Evolutionary conservation across 1,140 invertebrate genomes (phyloP).

Genomic region (Drosophila prosaltans): DNA sequence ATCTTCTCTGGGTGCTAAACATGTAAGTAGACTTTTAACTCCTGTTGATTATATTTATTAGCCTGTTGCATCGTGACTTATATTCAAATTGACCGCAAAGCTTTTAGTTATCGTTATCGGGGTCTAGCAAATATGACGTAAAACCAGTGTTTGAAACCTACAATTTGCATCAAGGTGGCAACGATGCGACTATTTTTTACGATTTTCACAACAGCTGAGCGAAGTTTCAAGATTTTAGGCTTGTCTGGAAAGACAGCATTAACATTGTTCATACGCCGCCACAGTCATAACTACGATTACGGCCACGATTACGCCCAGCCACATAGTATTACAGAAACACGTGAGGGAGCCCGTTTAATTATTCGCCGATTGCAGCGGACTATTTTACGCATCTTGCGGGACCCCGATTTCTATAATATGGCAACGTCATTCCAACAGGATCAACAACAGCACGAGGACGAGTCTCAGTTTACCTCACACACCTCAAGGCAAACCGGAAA

Average conservation of each 20-base stretch:
- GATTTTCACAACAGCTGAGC: slow-evolving; percentile 61
- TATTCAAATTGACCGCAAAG: slow-evolving; percentile 1
- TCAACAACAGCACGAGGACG: slow-evolving; percentile 23
- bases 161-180: slow-evolving; percentile 51
- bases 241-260: slow-evolving; percentile 11
- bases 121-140: slow-evolving; percentile 4
- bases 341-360: slow-evolving; percentile 51
- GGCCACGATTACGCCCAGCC: slow-evolving; percentile 34
- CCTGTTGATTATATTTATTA: too few species aligned
- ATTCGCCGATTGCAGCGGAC: slow-evolving; percentile 58
- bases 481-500: slow-evolving; percentile 40
- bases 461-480: slow-evolving; percentile 27
- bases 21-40: not conserved
- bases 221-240: slow-evolving; percentile 46
- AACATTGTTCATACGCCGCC: slow-evolving; percentile 44
- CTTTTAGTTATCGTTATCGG: slow-evolving; percentile 6
- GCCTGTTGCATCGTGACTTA: not conserved
- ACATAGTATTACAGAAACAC: slow-evolving; percentile 33
- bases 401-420: slow-evolving; percentile 40
- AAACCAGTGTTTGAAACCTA: slow-evolving; percentile 18
- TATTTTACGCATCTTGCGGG: slow-evolving; percentile 52
- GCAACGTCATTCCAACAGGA: slow-evolving; percentile 56
- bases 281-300: slow-evolving; percentile 37
- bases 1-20: not conserved
- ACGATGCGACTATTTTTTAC: slow-evolving; percentile 56